Conservation (phyloP, 1,140 invertebrate species). For the Microplitis mediator region DNA sequence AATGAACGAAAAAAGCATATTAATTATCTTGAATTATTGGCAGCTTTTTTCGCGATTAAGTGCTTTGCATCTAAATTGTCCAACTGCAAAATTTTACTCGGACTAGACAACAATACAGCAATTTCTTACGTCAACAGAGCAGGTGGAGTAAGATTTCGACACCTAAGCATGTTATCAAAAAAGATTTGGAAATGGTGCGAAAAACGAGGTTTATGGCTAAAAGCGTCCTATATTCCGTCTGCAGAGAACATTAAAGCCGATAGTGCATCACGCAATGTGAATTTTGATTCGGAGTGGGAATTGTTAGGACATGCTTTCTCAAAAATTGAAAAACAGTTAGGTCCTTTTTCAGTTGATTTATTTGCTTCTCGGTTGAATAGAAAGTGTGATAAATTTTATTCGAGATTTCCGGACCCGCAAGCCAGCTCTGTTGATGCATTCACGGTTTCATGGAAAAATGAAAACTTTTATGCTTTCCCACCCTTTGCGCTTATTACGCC, state of each 20-base stretch:
- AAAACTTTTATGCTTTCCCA: slow-evolving; percentile 21
- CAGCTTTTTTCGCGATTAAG: slow-evolving; percentile 21
- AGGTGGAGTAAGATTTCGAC: slow-evolving; percentile 34
- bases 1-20: slow-evolving; percentile 36
- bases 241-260: slow-evolving; percentile 20
- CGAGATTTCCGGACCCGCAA: slow-evolving; percentile 19
- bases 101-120: slow-evolving; percentile 41
- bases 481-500: too few species aligned
- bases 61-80: slow-evolving; percentile 16
- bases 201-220: slow-evolving; percentile 25
- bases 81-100: slow-evolving; percentile 36
- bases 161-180: slow-evolving; percentile 31
- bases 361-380: slow-evolving; percentile 22
- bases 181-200: slow-evolving; percentile 40
- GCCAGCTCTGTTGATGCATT: slow-evolving; percentile 18
- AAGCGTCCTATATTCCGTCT: slow-evolving; percentile 23
- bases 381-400: slow-evolving; percentile 23
- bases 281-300: slow-evolving; percentile 28
- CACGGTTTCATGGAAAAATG: slow-evolving; percentile 14
- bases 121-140: slow-evolving; percentile 38
- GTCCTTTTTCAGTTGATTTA: slow-evolving; percentile 18
- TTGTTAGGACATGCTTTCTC: slow-evolving; percentile 7
- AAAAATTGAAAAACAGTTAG: slow-evolving; percentile 9
- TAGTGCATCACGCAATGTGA: slow-evolving; percentile 17
- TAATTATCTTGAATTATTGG: slow-evolving; percentile 32